Evolutionary conservation across 1,140 invertebrate genomes (phyloP), one percentile per base, ranked within the genome.

Genomic region (Bactericera cockerelli): DNA sequence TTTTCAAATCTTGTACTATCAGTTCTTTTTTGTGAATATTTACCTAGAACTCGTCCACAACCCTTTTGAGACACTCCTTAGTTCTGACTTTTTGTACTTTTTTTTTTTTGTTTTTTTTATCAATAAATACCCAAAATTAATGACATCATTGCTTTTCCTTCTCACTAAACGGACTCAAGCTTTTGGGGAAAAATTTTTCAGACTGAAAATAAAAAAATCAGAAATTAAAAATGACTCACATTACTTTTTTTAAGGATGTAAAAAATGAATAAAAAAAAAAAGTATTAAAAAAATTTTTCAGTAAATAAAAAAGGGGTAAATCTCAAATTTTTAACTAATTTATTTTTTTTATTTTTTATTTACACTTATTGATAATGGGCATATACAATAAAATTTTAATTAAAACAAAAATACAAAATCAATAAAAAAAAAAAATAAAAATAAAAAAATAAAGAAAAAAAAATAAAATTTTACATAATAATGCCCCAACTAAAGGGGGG

Each of bases 1-100:
- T 93, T 96, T 8, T 90, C 87, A 76, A 95, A 97, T 67, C 94
- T 78, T 1, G 88, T 85, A 71, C 90, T 94, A 60, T 96, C 93
- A 38, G 78, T 73, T 31, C 92, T 77, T 71, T 98, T 70, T 96
- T 95, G 67, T 97, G 93, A 63, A 97, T 83, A 68, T 95, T 96
- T 67, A 97, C 91, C 79, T 8, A 97, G 72, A 64, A 98, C 86
- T 67, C 81, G 80, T 0, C 94, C 85, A 74, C 94, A 77, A 61
- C 87, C 81, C 61, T 95, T 90, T 56, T 94, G 69, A 0, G 89
- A 90, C 73, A 97, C 93, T 8, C 26, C 93, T 75, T 19, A 96
- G 67, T 69, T 97, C 92, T 49, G 89, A 92, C 69, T 86, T 86
- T 63, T 82, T 79, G 68, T 93, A 93, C n/a, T 81, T 93, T 70